Base-by-base conservation (phyloP, 2,113 vertebrate species). In the Acrocephalus arundinaceus region DNA sequence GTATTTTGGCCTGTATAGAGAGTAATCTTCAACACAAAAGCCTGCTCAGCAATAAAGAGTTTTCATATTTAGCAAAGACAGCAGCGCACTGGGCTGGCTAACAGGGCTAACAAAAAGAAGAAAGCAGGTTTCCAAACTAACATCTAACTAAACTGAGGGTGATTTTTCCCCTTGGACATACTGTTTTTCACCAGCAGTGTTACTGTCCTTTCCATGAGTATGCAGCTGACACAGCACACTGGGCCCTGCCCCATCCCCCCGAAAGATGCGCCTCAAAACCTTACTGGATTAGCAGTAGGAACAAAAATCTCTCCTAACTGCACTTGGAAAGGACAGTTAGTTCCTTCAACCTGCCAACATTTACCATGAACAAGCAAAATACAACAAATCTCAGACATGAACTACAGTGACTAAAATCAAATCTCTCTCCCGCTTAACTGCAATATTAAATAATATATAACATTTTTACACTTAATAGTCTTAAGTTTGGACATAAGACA, bases 371-470 rank as follows among this genome's bases (percentile, higher is more conserved):
- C 74, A 71, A 96, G 92, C 93, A 96, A 85, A 85, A 45, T 87
- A 96, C 37, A 84, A 54, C 18, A 31, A 87, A 62, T n/a, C 84
- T 91, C 86, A 94, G 96, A 95, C 62, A 45, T 62, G 63, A 96
- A 74, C 78, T 95, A 93, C 31, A 89, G 79, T 7, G 30, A 96
- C 83, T 91, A 95, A 96, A 96, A 93, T 90, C 73, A 96, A 96
- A 96, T 75, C 35, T 86, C 93, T 91, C 94, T 90, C 85, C 85
- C 11, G 24, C n/a, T 96, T 73, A 85, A 94, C 61, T 83, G 41
- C 86, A 97, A 85, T 45, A 87, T 90, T 96, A 97, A 98, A 96
- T 92, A 93, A 93, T 91, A 91, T 20, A 24, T 75, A 93, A 93
- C 15, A 92, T 92, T 73, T 93, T 86, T 83, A 87, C 84, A 93